phyloP scores from a whole-genome alignment of 2,797 vertebrate species.

The Semaprochilodus insignis region DNA sequence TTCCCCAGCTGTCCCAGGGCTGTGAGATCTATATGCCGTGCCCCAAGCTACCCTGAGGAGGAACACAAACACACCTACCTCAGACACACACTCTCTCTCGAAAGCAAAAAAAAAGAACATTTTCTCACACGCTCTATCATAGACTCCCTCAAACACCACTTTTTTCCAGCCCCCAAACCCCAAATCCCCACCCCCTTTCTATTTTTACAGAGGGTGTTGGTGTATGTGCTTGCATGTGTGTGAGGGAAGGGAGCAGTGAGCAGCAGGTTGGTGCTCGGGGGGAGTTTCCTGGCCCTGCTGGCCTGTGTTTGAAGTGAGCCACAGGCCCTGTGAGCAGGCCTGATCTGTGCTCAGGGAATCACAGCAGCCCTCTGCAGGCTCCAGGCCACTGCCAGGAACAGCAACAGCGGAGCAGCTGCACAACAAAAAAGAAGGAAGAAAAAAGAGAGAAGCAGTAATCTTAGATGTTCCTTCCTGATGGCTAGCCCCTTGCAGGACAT shows the following conservation, averaged over 20 bases:
- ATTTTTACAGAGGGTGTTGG: constrained; percentile 48
- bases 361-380: constrained; percentile 74
- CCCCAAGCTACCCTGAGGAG: constrained; percentile 46
- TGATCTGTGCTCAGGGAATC: constrained; percentile 77
- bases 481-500: constrained; percentile 56
- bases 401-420: constrained; percentile 57
- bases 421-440: constrained; percentile 55
- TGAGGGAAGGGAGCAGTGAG: constrained; percentile 64
- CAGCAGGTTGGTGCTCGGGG: constrained; percentile 61
- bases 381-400: constrained; percentile 71
- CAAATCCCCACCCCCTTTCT: constrained; percentile 42
- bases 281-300: constrained; percentile 74
- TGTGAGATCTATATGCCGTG: constrained; percentile 53
- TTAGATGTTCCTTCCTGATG: constrained; percentile 64
- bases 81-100: constrained; percentile 15
- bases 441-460: constrained; percentile 62
- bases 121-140: constrained; percentile 49
- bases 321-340: constrained; percentile 78
- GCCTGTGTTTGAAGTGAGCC: constrained; percentile 83
- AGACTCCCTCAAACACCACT: constrained; percentile 46
- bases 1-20: constrained; percentile 49
- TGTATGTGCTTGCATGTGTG: constrained; percentile 43
- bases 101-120: constrained; percentile 34
- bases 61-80: constrained; percentile 49
- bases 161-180: constrained; percentile 26